These are phyloP conservation scores for Drosophila ironensis DNA, from an alignment of 1,140 invertebrate species.

Conservation along the genomic window DNA sequence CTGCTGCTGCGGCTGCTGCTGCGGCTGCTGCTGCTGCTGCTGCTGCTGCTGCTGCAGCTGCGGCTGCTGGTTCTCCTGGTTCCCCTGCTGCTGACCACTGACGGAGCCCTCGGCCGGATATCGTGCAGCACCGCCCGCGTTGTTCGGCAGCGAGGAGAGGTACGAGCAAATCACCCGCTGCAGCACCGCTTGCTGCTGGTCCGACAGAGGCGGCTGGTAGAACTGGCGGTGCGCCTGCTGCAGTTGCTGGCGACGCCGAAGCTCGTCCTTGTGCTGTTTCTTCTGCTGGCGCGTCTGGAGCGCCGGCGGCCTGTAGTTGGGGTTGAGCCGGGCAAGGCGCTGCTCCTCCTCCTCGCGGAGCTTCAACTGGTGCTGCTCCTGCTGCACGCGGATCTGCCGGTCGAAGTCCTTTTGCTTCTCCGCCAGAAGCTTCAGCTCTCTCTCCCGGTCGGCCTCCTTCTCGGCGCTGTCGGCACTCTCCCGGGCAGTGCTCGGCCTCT, in stretches of 20 bases:
- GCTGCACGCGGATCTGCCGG: background rate
- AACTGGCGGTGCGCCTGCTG: background rate
- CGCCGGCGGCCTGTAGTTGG: background rate
- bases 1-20: background rate
- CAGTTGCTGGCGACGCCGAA: background rate
- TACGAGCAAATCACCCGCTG: too few species aligned
- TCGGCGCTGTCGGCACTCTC: too few species aligned
- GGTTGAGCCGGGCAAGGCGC: background rate
- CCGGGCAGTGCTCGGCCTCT: too few species aligned
- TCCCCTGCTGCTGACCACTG: too few species aligned
- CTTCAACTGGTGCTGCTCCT: background rate
- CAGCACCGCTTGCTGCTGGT: background rate
- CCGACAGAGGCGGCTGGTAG: too few species aligned
- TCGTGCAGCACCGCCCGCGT: too few species aligned
- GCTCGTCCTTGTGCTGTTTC: background rate
- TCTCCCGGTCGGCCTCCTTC: too few species aligned
- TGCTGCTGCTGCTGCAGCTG: conserved; percentile 4
- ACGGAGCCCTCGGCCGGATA: too few species aligned
- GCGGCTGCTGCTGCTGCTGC: background rate
- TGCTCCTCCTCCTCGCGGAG: background rate
- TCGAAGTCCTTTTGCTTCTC: background rate
- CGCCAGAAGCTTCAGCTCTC: too few species aligned
- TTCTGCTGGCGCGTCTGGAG: background rate
- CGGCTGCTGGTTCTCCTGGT: conserved; percentile 1
- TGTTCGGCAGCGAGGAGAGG: too few species aligned